Conservation (phyloP, 2,797 vertebrate genomes). For the Acrocephalus scirpaceus region DNA sequence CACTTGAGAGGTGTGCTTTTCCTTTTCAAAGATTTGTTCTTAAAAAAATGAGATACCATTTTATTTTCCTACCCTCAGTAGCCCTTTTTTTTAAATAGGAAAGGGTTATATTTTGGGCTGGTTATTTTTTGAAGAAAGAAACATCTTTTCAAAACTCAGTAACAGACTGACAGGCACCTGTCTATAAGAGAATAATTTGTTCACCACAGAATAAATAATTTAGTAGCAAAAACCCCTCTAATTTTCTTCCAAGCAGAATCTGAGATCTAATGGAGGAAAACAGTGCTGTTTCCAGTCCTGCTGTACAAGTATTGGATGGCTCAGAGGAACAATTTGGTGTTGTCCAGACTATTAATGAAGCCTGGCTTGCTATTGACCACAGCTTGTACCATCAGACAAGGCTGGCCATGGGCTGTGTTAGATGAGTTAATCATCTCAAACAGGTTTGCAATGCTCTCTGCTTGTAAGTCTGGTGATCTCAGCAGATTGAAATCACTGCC, state of each 20-base stretch:
- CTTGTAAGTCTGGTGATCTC: background rate
- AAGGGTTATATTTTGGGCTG: background rate
- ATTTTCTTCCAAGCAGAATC: background rate
- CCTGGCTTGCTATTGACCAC: background rate
- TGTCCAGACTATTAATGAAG: background rate
- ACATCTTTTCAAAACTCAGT: background rate
- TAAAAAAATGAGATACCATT: background rate
- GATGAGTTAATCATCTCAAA: background rate
- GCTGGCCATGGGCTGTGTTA: background rate
- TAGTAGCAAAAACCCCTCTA: background rate
- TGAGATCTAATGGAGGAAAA: background rate
- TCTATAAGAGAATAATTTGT: background rate
- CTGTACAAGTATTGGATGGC: background rate
- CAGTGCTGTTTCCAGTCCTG: background rate
- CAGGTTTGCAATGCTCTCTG: background rate
- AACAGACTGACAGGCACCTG: background rate
- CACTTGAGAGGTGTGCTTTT: background rate
- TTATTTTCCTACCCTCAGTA: background rate
- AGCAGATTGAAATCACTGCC: background rate
- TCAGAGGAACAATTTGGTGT: background rate
- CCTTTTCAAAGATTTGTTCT: background rate
- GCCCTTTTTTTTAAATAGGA: background rate
- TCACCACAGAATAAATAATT: constrained; percentile 3
- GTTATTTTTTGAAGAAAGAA: background rate
- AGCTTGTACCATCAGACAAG: background rate